Evolutionary conservation across 2,797 vertebrate species (phyloP), one percentile per base, ranked within the genome.

Genomic region (Lepilemur ruficaudatus): DNA sequence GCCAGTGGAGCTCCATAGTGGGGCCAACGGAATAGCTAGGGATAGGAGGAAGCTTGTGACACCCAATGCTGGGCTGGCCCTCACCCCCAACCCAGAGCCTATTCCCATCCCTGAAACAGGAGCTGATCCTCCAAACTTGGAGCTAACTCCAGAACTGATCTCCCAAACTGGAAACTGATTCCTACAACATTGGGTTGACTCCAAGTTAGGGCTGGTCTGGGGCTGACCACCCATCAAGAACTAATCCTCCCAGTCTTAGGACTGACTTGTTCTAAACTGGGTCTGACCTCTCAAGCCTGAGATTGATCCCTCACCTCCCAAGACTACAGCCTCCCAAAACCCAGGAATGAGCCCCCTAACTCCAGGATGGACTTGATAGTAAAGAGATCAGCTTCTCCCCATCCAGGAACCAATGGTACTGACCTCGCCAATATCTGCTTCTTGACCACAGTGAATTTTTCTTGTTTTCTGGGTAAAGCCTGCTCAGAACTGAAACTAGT

Each of bases 401-500:
- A 32, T 30, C 80, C 48, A 91, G 52, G 35, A 94, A 55, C 46
- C 87, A 76, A 72, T 57, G 20, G 5, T 89, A 96, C 98, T 98
- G 97, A 99, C 99, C 99, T 99, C 99, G 25, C 99, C 98, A 28
- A 99, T 99, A 79, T 99, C 83, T 8, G 99, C 99, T 87, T 99
- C 95, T 28, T 98, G 97, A 91, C 99, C 99, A 96, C 99, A 98
- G 89, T 98, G 98, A 95, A 99, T 97, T 94, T 98, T 99, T 98
- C 98, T 99, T 41, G 99, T 99, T 98, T 99, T 99, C 98, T 99
- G 99, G n/a, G 98, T 99, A 97, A 99, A 99, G 94, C 99, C 99
- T 99, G 88, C 25, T 91, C 76, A 91, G 48, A 96, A 95, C 91
- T 79, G 18, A 97, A 95, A 88, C 76, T 87, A 86, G 81, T 94